A percentile compares a stretch with the other conserved stretches of the same genome.
phyloP scores from a whole-genome alignment of 2,888 invertebrate species.

The Synergus japonicus region DNA sequence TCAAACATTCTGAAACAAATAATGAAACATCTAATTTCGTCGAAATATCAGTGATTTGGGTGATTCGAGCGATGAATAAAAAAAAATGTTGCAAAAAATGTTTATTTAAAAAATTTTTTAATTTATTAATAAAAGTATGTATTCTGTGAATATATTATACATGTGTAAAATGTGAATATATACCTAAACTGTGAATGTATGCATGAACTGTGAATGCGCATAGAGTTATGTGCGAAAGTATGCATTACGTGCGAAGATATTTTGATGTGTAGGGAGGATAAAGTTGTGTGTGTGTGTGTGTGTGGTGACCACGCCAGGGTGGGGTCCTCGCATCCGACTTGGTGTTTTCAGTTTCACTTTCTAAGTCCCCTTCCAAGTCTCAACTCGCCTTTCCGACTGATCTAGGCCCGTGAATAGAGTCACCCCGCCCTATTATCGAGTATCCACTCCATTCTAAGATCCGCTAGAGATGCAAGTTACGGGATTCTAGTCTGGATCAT shows the following conservation, averaged over 20 bases:
- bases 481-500: constrained; percentile 25
- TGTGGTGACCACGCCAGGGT: constrained; percentile 74
- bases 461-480: constrained; percentile 48
- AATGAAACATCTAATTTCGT: too few relatives aligned
- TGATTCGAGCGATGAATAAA: too few relatives aligned
- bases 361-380: constrained; percentile 68
- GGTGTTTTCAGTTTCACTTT: constrained; percentile 77
- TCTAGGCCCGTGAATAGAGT: constrained; percentile 55
- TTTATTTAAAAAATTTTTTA: too few relatives aligned
- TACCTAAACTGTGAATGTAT: too few relatives aligned
- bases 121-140: too few relatives aligned
- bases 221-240: too few relatives aligned
- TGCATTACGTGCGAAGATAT: not conserved
- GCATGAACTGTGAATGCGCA: too few relatives aligned
- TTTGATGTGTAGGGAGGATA: constrained; percentile 40
- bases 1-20: too few relatives aligned
- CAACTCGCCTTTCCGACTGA: constrained; percentile 47
- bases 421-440: constrained; percentile 61
- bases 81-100: too few relatives aligned
- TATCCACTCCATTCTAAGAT: constrained; percentile 54
- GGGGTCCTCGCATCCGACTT: constrained; percentile 74
- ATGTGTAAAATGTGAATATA: too few relatives aligned
- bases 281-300: constrained; percentile 56
- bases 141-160: too few relatives aligned
- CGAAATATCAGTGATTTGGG: too few relatives aligned